phyloP scores from a whole-genome alignment of 1,140 invertebrate species.

The Drosophila auraria region DNA sequence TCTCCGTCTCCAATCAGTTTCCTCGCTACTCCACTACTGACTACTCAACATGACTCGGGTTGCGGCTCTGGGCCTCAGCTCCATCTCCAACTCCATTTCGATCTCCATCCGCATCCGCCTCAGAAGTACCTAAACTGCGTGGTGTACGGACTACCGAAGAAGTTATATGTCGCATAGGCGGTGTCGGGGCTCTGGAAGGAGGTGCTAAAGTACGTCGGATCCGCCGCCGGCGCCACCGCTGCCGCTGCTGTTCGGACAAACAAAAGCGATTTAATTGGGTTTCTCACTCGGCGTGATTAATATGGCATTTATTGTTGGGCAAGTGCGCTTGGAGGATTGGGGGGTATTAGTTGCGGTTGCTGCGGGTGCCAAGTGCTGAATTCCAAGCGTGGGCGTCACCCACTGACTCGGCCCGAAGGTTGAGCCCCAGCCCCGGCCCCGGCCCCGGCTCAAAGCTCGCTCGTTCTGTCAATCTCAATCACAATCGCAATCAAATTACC shows the following conservation, averaged over 20 bases:
- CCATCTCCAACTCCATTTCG: neutral
- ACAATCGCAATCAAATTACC: slow-evolving; percentile 69
- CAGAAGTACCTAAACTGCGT: slow-evolving; percentile 71
- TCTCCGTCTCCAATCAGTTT: slow-evolving; percentile 34
- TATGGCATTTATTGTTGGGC: slow-evolving; percentile 61
- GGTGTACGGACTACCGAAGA: slow-evolving; percentile 69
- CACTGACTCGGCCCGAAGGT: slow-evolving; percentile 60
- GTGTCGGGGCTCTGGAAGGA: slow-evolving; percentile 74
- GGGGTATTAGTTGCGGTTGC: slow-evolving; percentile 57
- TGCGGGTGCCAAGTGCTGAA: slow-evolving; percentile 64
- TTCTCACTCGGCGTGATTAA: slow-evolving; percentile 48
- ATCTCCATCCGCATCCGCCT: slow-evolving; percentile 17
- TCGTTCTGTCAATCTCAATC: slow-evolving; percentile 37
- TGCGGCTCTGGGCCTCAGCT: slow-evolving; percentile 29
- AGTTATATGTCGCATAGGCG: slow-evolving; percentile 72
- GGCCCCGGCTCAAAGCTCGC: slow-evolving; percentile 27
- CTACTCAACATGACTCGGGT: slow-evolving; percentile 50
- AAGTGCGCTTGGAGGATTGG: slow-evolving; percentile 56
- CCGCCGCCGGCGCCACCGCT: slow-evolving; percentile 56
- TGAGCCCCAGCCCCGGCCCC: slow-evolving; percentile 13
- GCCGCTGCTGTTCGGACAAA: slow-evolving; percentile 59
- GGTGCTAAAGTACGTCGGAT: slow-evolving; percentile 69
- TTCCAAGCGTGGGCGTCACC: slow-evolving; percentile 76
- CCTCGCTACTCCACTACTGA: slow-evolving; percentile 35
- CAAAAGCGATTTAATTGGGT: slow-evolving; percentile 51